Evolutionary conservation across 2,888 invertebrate genomes (phyloP).

Genomic region (Mechanitis mazaeus): DNA sequence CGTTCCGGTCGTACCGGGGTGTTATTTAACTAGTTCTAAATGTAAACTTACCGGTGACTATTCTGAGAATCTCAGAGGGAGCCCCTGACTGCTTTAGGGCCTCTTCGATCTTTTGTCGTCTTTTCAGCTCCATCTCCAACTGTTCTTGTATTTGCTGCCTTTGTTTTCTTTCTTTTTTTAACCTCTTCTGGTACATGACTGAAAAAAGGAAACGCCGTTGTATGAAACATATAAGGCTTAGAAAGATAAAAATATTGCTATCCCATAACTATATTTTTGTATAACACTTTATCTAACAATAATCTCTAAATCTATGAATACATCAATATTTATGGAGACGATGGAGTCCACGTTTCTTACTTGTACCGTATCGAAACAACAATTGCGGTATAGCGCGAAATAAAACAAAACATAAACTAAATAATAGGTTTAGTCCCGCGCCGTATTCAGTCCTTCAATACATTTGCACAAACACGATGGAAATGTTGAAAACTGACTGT

Average conservation of each 20-base stretch:
- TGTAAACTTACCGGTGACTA: conserved; percentile 83
- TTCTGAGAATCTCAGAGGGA: conserved; percentile 84
- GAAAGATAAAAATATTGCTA: no score
- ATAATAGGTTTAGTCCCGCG: conserved; percentile 52
- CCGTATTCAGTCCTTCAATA: conserved; percentile 44
- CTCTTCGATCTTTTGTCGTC: conserved; percentile 87
- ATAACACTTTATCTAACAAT: background rate
- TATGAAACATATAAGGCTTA: background rate
- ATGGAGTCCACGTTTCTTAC: conserved; percentile 28
- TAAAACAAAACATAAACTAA: conserved; percentile 55
- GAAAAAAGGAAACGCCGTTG: conserved; percentile 37
- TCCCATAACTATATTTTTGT: no score
- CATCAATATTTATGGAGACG: conserved; percentile 41
- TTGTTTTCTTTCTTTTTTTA: conserved; percentile 90
- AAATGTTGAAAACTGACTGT: conserved; percentile 38
- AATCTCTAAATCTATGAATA: conserved; percentile 5
- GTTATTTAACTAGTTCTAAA: background rate
- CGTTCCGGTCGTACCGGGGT: no score
- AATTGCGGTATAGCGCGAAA: conserved; percentile 53
- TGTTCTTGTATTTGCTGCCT: conserved; percentile 91
- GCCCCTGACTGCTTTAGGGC: conserved; percentile 86
- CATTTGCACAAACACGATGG: conserved; percentile 26
- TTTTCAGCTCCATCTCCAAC: conserved; percentile 86
- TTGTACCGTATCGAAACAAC: conserved; percentile 57
- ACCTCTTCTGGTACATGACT: conserved; percentile 93